Evolutionary conservation across 2,113 vertebrate species (phyloP).

Genomic region (Bettongia penicillata): DNA sequence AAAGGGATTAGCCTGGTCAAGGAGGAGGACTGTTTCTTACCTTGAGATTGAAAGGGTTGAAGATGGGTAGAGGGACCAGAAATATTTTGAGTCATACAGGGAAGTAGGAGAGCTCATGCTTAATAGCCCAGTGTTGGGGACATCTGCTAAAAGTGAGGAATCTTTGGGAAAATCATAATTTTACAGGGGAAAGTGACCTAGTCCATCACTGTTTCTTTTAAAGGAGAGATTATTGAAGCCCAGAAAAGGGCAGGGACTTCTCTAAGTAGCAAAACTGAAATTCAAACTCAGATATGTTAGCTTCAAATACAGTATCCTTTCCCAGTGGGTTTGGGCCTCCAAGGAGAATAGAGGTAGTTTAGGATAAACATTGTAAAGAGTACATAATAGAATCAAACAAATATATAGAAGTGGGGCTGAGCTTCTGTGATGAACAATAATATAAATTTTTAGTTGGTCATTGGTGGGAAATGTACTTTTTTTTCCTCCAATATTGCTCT

Average conservation of each 20-base stretch:
- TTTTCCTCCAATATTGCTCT: not conserved
- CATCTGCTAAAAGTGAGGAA: not conserved
- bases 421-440: not conserved
- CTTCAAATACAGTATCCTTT: not conserved
- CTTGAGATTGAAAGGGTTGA: not conserved
- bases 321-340: not conserved
- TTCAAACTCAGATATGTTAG: not conserved
- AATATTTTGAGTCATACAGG: not conserved
- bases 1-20: not conserved
- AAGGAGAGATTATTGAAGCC: not conserved
- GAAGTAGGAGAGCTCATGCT: not conserved
- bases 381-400: not conserved
- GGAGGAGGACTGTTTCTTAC: not conserved
- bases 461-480: not conserved
- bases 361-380: not conserved
- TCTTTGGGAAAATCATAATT: not conserved
- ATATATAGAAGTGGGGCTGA: not conserved
- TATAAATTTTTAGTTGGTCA: not conserved
- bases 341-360: not conserved
- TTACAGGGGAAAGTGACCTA: not conserved
- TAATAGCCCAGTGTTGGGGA: not conserved
- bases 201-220: not conserved
- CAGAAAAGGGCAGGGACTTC: not conserved
- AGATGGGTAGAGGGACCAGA: not conserved
- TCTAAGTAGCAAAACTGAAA: not conserved